Evolutionary conservation across 2,797 vertebrate species (phyloP).

Genomic region (Avahi laniger): DNA sequence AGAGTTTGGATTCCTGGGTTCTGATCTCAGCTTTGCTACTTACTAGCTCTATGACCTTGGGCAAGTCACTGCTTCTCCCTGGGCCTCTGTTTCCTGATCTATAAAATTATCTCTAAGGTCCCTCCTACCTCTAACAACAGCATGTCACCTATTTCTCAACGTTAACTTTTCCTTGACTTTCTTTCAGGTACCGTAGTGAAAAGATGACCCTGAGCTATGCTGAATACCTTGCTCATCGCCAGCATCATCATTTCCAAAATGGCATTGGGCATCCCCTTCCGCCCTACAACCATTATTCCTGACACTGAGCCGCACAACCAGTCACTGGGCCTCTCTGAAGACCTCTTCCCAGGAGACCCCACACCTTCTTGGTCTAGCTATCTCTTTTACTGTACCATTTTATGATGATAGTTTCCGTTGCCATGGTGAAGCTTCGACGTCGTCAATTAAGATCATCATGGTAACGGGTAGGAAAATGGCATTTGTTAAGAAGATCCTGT

Average conservation of each 20-base stretch:
- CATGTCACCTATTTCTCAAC: constrained; percentile 9
- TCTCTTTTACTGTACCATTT: constrained; percentile 99
- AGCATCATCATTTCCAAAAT: constrained; percentile 99
- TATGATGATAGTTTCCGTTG: constrained; percentile 99
- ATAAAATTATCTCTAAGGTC: not conserved
- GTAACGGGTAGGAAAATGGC: constrained; percentile 96
- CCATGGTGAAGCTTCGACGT: constrained; percentile 85
- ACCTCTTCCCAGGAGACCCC: constrained; percentile 99
- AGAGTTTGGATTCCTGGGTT: constrained; percentile 12
- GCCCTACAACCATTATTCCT: constrained; percentile 99
- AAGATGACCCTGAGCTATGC: constrained; percentile 99
- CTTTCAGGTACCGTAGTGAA: constrained; percentile 97
- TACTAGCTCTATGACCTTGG: not conserved
- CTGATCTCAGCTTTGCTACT: constrained; percentile 5
- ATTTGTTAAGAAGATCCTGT: constrained; percentile 88
- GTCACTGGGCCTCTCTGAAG: constrained; percentile 99
- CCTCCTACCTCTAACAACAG: not conserved
- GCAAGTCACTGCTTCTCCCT: constrained; percentile 14
- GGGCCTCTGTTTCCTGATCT: not conserved
- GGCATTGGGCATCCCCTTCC: constrained; percentile 99
- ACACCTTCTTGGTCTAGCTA: constrained; percentile 99
- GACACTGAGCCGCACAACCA: constrained; percentile 99
- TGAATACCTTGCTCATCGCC: constrained; percentile 99
- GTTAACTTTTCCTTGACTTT: constrained; percentile 59
- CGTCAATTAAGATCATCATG: constrained; percentile 88